Evolutionary conservation across 53 echinoderm and acorn worm genomes (phyloP).

Genomic region (Holothuria scabra): DNA sequence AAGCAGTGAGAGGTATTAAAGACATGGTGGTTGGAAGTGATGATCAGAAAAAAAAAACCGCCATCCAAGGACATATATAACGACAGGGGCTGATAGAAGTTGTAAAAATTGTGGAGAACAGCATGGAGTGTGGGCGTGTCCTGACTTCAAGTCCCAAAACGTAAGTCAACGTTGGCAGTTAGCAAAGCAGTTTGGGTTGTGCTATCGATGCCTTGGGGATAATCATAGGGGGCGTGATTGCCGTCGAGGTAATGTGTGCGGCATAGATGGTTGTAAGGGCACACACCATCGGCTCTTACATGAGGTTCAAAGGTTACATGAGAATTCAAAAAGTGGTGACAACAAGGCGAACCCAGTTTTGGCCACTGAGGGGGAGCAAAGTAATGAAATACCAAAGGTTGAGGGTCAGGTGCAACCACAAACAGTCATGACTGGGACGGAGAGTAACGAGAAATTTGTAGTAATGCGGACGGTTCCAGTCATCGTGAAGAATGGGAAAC

Average conservation of each 20-base stretch:
- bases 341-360: neutral
- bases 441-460: neutral
- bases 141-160: neutral
- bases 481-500: neutral
- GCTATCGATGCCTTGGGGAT: conserved; percentile 9
- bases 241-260: neutral
- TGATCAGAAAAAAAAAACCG: neutral
- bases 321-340: conserved; percentile 1
- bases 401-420: neutral
- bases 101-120: neutral
- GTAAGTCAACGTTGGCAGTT: conserved; percentile 1
- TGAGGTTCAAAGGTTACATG: conserved; percentile 3
- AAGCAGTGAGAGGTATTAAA: neutral
- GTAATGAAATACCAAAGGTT: neutral
- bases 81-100: neutral
- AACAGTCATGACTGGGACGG: conserved; percentile 13
- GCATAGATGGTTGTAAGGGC: conserved; percentile 26
- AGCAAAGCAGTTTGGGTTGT: neutral
- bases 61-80: neutral
- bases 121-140: conserved; percentile 20
- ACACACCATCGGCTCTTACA: conserved; percentile 28
- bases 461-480: neutral
- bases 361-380: conserved; percentile 17
- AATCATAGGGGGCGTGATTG: conserved; percentile 32
- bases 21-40: neutral